phyloP scores from a whole-genome alignment of 2,888 invertebrate species.

The Chaetoderma sp. region DNA sequence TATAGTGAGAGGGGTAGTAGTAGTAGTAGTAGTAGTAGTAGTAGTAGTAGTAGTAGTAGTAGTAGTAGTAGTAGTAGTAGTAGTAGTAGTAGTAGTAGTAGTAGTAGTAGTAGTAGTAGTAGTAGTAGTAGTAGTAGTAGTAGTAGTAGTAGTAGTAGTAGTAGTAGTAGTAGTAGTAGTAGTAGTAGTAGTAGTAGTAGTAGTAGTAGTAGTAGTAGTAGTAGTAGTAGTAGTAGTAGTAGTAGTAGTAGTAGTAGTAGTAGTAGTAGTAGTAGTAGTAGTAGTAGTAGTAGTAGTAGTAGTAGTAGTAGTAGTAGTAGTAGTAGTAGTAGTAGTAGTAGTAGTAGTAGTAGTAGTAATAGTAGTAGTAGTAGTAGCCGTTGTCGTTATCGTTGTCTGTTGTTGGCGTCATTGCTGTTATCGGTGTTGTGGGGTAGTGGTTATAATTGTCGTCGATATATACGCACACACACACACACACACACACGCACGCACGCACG shows the following conservation, averaged over 20 bases:
- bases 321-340: slow-evolving; percentile 23
- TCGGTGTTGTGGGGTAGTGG: not conserved
- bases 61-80: slow-evolving; percentile 32
- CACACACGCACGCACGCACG: too few species aligned
- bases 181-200: slow-evolving; percentile 34
- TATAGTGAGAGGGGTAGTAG: too few species aligned
- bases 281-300: slow-evolving; percentile 26
- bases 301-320: slow-evolving; percentile 26
- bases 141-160: slow-evolving; percentile 33
- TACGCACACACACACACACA: too few species aligned
- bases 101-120: slow-evolving; percentile 31
- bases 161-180: slow-evolving; percentile 35
- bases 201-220: slow-evolving; percentile 32
- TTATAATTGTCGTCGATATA: too few species aligned
- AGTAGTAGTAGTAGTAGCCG: too few species aligned
- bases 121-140: slow-evolving; percentile 32
- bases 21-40: slow-evolving; percentile 15
- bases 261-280: slow-evolving; percentile 26
- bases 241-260: slow-evolving; percentile 20
- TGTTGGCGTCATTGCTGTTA: too few species aligned
- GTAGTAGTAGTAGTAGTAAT: slow-evolving; percentile 26
- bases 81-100: slow-evolving; percentile 34
- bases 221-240: slow-evolving; percentile 15
- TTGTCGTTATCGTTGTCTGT: too few species aligned
- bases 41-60: slow-evolving; percentile 29